phyloP scores from a whole-genome alignment of 2,888 invertebrate genomes.

The Papilio gigon region DNA sequence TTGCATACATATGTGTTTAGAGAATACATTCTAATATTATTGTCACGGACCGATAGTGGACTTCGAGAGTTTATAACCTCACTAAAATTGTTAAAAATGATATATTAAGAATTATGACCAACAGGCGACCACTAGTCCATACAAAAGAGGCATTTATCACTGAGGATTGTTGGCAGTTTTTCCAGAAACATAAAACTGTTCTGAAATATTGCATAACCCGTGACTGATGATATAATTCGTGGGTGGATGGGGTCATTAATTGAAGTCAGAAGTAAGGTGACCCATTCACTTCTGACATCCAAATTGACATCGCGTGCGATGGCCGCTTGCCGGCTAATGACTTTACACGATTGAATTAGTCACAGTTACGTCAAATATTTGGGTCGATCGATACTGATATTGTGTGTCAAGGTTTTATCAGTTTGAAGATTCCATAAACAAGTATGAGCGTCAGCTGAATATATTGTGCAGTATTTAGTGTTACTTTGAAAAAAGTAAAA shows the following conservation, averaged over 20 bases:
- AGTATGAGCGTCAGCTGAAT: background rate
- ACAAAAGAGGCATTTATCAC: too few species aligned
- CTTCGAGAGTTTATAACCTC: background rate
- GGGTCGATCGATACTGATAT: background rate
- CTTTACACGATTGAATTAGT: conserved; percentile 28
- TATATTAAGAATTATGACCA: too few species aligned
- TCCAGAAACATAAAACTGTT: background rate
- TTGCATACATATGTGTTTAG: background rate
- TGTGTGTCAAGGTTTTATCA: conserved; percentile 11
- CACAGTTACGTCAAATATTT: conserved; percentile 12
- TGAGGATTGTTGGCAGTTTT: background rate
- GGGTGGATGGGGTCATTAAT: conserved; percentile 47
- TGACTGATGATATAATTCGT: conserved; percentile 27
- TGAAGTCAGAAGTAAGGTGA: conserved; percentile 50
- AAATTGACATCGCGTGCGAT: conserved; percentile 46
- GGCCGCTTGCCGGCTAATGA: conserved; percentile 39
- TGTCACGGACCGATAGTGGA: background rate
- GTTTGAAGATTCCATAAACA: background rate
- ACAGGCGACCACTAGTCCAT: too few species aligned
- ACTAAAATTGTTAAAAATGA: background rate
- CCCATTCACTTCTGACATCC: conserved; percentile 59
- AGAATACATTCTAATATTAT: background rate
- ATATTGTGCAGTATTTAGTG: background rate
- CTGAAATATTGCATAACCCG: conserved; percentile 26
- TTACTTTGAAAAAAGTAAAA: too few species aligned